Conservation (phyloP, 37 sponge, comb jelly and placozoan genomes). For the Spongilla lacustris region DNA sequence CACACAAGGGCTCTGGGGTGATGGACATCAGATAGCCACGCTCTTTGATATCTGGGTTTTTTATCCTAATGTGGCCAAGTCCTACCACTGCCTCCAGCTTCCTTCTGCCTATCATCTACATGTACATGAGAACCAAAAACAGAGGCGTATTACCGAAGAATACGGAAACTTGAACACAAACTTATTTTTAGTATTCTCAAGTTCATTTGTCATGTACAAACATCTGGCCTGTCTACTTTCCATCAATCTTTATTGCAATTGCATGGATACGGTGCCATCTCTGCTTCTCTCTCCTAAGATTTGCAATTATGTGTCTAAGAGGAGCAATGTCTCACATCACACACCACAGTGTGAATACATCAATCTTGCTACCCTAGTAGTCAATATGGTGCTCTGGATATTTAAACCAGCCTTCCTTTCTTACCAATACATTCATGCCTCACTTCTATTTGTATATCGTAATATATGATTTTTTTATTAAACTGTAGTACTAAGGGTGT, state of each 20-base stretch:
- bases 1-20: conserved; percentile 31
- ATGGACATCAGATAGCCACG: background rate
- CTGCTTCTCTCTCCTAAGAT: conserved; percentile 1
- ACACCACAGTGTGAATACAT: too few relatives aligned
- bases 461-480: too few relatives aligned
- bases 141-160: conserved; percentile 5
- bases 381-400: too few relatives aligned
- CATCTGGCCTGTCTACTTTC: background rate
- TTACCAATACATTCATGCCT: too few relatives aligned
- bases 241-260: background rate
- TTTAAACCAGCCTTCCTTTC: too few relatives aligned
- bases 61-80: conserved; percentile 7
- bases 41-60: conserved; percentile 31
- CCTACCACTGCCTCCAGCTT: background rate
- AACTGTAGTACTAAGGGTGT: too few relatives aligned
- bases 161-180: conserved; percentile 20
- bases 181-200: conserved; percentile 26
- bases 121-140: background rate
- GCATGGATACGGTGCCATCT: background rate
- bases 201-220: background rate
- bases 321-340: conserved; percentile 1
- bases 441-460: too few relatives aligned
- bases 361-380: too few relatives aligned
- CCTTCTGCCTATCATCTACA: background rate
- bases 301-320: conserved; percentile 1